Evolutionary conservation across 2,797 vertebrate genomes (phyloP).

Genomic region (Cuniculus paca): DNA sequence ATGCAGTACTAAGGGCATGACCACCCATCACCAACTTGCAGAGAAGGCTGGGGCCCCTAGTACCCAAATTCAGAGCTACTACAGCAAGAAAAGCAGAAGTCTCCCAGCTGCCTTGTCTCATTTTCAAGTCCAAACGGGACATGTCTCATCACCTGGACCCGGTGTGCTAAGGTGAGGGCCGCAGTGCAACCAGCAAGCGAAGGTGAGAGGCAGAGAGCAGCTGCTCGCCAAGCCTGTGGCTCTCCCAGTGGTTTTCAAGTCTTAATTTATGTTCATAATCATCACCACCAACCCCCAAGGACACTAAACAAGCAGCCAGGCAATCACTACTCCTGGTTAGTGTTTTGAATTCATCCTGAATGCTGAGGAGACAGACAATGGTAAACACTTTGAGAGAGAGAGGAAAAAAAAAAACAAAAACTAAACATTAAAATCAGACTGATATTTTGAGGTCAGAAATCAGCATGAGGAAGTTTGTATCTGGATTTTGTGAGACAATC

Average conservation of each 20-base stretch:
- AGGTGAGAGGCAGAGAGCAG: neutral
- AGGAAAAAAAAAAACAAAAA: neutral
- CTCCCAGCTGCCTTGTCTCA: fast-evolving
- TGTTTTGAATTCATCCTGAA: neutral
- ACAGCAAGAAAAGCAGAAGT: neutral
- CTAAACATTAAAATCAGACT: no score
- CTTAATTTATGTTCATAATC: neutral
- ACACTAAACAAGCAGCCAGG: neutral
- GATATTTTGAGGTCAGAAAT: neutral
- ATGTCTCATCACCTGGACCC: neutral
- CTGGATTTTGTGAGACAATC: neutral
- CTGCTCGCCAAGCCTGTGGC: neutral
- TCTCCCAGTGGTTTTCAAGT: neutral
- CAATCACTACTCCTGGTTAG: neutral
- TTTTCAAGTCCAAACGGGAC: neutral
- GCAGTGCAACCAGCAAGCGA: neutral
- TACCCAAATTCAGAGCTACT: neutral
- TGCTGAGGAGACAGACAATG: neutral
- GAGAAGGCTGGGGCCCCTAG: neutral
- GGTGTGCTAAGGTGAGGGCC: fast-evolving
- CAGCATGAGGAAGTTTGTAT: neutral
- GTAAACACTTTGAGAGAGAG: neutral
- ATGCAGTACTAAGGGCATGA: neutral
- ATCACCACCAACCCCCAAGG: neutral
- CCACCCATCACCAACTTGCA: no score